Evolutionary conservation across 1,140 invertebrate genomes (phyloP), one percentile per base, ranked within the genome.

Genomic region (Maniola jurtina): DNA sequence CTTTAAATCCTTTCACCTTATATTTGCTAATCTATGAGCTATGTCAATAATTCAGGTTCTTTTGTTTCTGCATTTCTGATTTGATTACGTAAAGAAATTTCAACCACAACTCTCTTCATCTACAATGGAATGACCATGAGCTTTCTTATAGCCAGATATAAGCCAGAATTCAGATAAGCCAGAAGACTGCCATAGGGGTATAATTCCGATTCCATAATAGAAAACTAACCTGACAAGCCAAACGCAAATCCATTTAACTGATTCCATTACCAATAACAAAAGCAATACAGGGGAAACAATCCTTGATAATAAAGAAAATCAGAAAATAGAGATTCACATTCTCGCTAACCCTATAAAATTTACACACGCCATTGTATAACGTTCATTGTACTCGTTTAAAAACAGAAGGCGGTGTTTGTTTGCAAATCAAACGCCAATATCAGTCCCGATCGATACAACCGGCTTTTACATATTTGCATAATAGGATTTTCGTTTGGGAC

Each of bases 371-470:
- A 16, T 52, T 52, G 16, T 25, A 25, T 52, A 16, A 52, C 52
- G 52, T 34, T 55, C 52, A 61, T 61, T 61, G 58, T 61, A 48
- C 70, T 72, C 75, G 69, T 80, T 86, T 81, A 80, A 84, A 86
- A 85, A 85, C 79, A 81, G 76, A 77, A 80, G 82, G 76, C 81
- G 54, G 62, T 72, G 75, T 85, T 83, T 88, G 79, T 84, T 88
- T 85, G 79, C 81, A 78, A 88, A 88, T 88, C 84, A 88, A 83
- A 85, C 75, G 76, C 78, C 84, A 84, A 88, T 88, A 88, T 84
- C 78, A 65, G 66, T 35, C 45, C 36, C 70, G 83, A 88, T 86
- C 86, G 73, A 88, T 88, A 85, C 76, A 84, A 77, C 71, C 74
- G 64, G 77, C 83, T 82, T 85, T 80, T 73, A 77, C 69, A 83